These are phyloP conservation scores for Phlogophora meticulosa DNA, from an alignment of 2,888 invertebrate genomes.

Conservation along the genomic window DNA sequence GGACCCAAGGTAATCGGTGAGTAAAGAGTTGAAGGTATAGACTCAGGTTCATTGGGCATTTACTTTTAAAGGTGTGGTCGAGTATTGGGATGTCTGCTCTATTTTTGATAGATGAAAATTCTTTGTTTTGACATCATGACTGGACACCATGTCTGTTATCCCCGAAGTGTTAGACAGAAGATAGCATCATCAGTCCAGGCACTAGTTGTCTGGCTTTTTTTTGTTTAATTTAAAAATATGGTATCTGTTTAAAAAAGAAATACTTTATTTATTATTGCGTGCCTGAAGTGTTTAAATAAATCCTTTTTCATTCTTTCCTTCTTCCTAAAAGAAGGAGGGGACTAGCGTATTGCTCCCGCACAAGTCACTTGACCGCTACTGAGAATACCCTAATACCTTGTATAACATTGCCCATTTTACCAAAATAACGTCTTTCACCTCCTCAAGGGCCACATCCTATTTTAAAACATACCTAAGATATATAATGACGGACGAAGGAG, in stretches of 20 bases:
- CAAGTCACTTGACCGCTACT: no score
- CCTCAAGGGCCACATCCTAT: background rate
- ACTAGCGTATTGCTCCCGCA: no score
- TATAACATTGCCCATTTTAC: background rate
- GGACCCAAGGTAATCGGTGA: conserved; percentile 41
- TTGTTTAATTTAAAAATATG: no score
- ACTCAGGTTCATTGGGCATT: conserved; percentile 31
- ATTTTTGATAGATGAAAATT: background rate
- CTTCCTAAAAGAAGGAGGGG: no score
- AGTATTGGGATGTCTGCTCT: background rate
- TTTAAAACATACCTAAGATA: conserved; percentile 13
- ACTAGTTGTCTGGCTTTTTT: no score
- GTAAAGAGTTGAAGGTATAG: conserved; percentile 41
- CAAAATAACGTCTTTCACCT: background rate
- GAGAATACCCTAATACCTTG: background rate
- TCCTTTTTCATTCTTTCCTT: no score
- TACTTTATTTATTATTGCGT: no score
- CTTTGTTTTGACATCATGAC: background rate
- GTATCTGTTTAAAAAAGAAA: no score
- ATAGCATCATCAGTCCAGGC: no score
- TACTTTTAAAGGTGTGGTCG: conserved; percentile 32
- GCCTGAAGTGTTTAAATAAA: no score
- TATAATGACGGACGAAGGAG: conserved; percentile 11
- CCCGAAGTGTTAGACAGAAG: background rate
- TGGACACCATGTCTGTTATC: no score